Base-by-base conservation (phyloP, 2,888 invertebrate species). In the Operophtera brumata region DNA sequence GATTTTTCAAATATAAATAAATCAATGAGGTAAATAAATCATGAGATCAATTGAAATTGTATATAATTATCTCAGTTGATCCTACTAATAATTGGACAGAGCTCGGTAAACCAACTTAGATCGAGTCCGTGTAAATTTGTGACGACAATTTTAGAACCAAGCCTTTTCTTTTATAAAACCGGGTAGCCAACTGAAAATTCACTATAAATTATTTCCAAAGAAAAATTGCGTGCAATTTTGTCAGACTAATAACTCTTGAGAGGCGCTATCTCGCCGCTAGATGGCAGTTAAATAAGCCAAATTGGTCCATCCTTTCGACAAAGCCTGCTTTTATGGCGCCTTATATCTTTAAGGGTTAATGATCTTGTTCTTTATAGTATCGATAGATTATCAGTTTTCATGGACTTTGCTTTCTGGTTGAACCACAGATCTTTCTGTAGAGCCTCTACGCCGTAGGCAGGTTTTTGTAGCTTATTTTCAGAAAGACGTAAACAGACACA, bases 271-370 rank as follows among this genome's bases (percentile, higher is more conserved):
- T 75, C 57, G 65, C 67, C 75, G 69, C 72, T 75, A 77, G 82
- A 81, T 82, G 77, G 81, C 81, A 80, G 82, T 86, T 79, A 84
- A 85, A 82, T 82, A 80, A 78, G 78, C 81, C 78, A 84, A 86
- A 86, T 86, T 86, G 83, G 78, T 71, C 77, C 78, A 79, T 84
- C 78, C 70, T 75, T 78, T 77, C 72, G 69, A 64, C 67, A 67
- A 60, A 69, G 74, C 70, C 74, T 69, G 69, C 66, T 75, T 83
- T 84, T 81, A 82, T 81, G 67, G 78, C 66, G 67, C 66, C 66
- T 73, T 81, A 78, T 77, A 75, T 78, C 77, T 81, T 71, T 62
- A 69, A 68, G 73, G 67, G 71, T 73, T 73, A 69, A 71, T 73
- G 72, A 73, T 75, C 60, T 65, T 64, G 62, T 57, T 63, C 55